These are phyloP conservation scores for Echiichthys vipera DNA, from an alignment of 2,797 vertebrate species.

Conservation along the genomic window DNA sequence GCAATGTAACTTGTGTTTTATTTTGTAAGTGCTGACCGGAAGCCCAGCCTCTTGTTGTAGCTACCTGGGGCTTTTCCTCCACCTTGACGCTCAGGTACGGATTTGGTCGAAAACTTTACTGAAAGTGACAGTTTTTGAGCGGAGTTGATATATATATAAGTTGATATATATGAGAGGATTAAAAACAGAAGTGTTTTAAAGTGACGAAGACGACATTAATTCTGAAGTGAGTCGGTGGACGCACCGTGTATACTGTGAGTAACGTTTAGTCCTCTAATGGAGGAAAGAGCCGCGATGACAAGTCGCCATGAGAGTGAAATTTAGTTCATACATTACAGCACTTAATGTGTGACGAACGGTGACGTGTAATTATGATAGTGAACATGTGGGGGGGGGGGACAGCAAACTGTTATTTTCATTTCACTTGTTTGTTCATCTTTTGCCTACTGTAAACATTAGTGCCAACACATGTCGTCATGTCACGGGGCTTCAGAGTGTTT, in stretches of 20 bases:
- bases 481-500: neutral
- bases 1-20: slow-evolving; percentile 27
- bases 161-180: slow-evolving; percentile 22
- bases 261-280: slow-evolving; percentile 70
- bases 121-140: slow-evolving; percentile 1
- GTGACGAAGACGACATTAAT: neutral
- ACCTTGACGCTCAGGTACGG: slow-evolving; percentile 76
- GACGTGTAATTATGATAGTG: neutral
- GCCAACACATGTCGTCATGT: neutral
- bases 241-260: slow-evolving; percentile 53
- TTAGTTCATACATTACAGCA: neutral
- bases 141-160: no score
- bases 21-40: slow-evolving; percentile 52
- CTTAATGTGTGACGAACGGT: neutral
- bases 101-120: slow-evolving; percentile 39
- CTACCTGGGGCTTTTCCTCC: slow-evolving; percentile 59
- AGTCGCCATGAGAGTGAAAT: slow-evolving; percentile 71
- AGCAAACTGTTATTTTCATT: rapidly evolving
- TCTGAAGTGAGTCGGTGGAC: slow-evolving; percentile 14
- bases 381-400: neutral
- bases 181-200: neutral
- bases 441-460: slow-evolving; percentile 3
- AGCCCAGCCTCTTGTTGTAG: neutral
- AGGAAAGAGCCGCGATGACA: slow-evolving; percentile 65
- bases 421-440: neutral